A percentile compares a stretch with the other conserved stretches of the same genome.
phyloP scores from a whole-genome alignment of 2,113 vertebrate species.

The Sylvilagus bachmani region DNA sequence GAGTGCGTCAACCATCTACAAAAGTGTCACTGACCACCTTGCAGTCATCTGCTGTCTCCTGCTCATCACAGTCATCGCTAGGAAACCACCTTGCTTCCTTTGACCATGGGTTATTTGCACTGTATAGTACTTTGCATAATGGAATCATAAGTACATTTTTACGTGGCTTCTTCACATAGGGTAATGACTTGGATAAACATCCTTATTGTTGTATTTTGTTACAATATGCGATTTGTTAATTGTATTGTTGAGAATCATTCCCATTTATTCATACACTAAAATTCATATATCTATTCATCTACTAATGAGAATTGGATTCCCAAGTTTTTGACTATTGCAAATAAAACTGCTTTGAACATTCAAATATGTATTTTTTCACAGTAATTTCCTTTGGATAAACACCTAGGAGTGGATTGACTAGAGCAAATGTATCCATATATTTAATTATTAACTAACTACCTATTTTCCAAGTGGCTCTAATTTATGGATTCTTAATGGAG shows the following conservation, averaged over 20 bases:
- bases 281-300: background rate
- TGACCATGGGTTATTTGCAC: too few species aligned
- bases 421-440: fast-evolving
- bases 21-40: background rate
- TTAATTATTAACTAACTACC: background rate
- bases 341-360: background rate
- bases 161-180: background rate
- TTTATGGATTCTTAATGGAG: background rate
- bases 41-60: too few species aligned
- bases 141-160: background rate
- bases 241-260: background rate
- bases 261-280: background rate
- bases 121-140: background rate
- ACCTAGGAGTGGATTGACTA: background rate
- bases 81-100: background rate
- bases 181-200: background rate
- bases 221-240: background rate
- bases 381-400: background rate
- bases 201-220: background rate
- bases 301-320: background rate
- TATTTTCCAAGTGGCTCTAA: background rate
- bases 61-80: background rate
- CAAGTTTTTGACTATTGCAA: background rate
- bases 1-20: background rate
- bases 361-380: background rate